Percentiles rank a stretch among this genome's conserved stretches.
These are phyloP conservation scores for Spea multiplicata DNA, from an alignment of 2,113 vertebrate species.

Conservation along the genomic window DNA sequence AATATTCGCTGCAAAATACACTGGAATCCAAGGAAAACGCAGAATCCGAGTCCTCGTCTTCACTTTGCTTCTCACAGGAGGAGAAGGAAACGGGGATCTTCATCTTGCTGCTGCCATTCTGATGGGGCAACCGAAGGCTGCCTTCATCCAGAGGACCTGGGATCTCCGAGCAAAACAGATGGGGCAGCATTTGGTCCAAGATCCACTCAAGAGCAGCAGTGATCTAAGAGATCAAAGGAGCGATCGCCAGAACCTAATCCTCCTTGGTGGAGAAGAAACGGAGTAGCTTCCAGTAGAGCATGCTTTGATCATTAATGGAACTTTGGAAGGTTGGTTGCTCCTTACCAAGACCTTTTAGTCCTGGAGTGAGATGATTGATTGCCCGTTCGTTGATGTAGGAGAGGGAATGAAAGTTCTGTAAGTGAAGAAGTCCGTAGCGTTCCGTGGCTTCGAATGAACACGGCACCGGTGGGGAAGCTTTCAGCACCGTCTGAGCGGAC, in stretches of 20 bases:
- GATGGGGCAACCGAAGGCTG: background rate
- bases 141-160: background rate
- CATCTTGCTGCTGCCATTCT: background rate
- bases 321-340: too few species aligned
- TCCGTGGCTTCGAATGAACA: background rate
- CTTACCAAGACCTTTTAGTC: too few species aligned
- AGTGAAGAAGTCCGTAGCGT: background rate
- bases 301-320: too few species aligned
- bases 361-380: too few species aligned
- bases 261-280: background rate
- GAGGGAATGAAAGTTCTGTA: constrained; percentile 3
- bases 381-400: too few species aligned
- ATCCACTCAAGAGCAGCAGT: too few species aligned
- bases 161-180: constrained; percentile 19
- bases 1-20: constrained; percentile 81
- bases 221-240: background rate
- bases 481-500: background rate
- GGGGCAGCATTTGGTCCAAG: constrained; percentile 20
- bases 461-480: background rate
- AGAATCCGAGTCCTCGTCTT: constrained; percentile 61
- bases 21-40: constrained; percentile 82
- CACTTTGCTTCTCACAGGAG: constrained; percentile 8
- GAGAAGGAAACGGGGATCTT: constrained; percentile 35
- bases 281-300: too few species aligned
- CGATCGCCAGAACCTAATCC: background rate